Base-by-base conservation (phyloP, 2,113 vertebrate species). In the Campylomormyrus tamandua region DNA sequence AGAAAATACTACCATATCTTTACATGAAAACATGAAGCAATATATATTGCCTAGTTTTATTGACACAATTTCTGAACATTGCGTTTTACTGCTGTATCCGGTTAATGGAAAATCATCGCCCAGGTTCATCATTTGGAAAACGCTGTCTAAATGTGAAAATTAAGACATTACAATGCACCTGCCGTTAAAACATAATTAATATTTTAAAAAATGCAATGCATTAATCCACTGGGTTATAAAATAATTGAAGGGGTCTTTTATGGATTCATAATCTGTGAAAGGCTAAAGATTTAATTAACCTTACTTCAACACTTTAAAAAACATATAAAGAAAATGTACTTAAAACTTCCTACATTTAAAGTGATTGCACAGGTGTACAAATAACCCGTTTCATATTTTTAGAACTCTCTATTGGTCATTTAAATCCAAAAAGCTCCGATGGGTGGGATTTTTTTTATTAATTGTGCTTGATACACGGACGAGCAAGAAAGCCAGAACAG, bases 261-360 rank as follows among this genome's bases (percentile, higher is more conserved):
- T 89, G 88, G 31, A 42, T 89, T 89, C 77, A 83, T 83, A 83
- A 83, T 48, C 88, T 53, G 15, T 49, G 50, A 83, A 56, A 83
- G 88, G 50, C 77, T 89, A 42, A 48, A 56, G 53, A 84, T 45
- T 89, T 89, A 84, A 89, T 89, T 89, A 83, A 89, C 89, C 89
- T 53, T 48, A 46, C 58, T 89, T 89, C 52, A 58, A 19, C 52
- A 85, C 77, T 89, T 89, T 42, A 70, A 42, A 53, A 83, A 48
- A 58, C 89, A 56, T 21, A 83, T 58, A 35, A 83, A 74, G 74
- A 77, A 35, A 89, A 58, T 48, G 52, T 62, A 85, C 80, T 80
- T 85, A 84, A 84, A 89, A 84, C 35, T 39, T 85, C 50, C 80
- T 83, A 19, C 42, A 31, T 83, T 56, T 83, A 13, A 83, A 45